Conservation (phyloP, 2,888 invertebrate species). For the Limnephilus rhombicus region DNA sequence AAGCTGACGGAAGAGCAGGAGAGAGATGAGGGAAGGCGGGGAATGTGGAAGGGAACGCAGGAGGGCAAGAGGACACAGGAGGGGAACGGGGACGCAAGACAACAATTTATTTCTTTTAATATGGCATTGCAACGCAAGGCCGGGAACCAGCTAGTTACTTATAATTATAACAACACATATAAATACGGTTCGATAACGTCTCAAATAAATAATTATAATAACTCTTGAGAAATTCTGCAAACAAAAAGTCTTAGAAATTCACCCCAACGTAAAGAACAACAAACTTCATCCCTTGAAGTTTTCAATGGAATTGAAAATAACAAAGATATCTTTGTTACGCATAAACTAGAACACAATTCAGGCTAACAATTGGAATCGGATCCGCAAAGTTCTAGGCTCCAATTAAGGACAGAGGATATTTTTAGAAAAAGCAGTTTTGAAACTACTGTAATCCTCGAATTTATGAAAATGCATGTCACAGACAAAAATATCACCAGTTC, state of each 20-base stretch:
- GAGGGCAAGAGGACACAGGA: too few species aligned
- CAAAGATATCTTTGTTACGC: neutral
- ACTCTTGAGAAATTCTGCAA: neutral
- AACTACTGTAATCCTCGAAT: neutral
- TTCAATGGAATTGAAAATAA: neutral
- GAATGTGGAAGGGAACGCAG: too few species aligned
- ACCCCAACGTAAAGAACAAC: neutral
- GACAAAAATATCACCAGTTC: too few species aligned
- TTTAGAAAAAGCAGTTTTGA: neutral
- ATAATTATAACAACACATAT: neutral
- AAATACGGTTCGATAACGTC: neutral
- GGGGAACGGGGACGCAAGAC: too few species aligned
- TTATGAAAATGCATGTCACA: too few species aligned
- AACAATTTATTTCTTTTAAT: too few species aligned
- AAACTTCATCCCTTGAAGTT: neutral
- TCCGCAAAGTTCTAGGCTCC: neutral
- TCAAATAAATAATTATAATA: neutral
- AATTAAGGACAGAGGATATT: neutral
- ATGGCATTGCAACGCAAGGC: too few species aligned
- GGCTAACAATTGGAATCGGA: neutral
- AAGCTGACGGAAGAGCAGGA: too few species aligned
- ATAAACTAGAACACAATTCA: neutral
- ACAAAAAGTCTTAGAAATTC: neutral
- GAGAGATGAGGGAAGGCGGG: too few species aligned
- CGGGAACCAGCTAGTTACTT: too few species aligned